Evolutionary conservation across 2,113 vertebrate species (phyloP), one percentile per base, ranked within the genome.

Genomic region (Microcebus lehilahytsara): DNA sequence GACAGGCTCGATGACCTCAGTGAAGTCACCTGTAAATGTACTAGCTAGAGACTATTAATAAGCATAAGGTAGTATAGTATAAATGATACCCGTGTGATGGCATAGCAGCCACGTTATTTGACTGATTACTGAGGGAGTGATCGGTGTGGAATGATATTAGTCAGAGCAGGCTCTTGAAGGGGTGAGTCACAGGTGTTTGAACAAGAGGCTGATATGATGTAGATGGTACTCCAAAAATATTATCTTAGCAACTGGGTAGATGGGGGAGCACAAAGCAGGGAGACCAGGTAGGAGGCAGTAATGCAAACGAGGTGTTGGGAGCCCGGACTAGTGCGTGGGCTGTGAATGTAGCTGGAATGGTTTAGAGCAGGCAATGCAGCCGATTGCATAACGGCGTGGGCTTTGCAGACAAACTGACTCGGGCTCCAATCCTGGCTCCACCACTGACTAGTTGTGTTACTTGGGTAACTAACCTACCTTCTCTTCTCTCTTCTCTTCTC

Each of bases 131-230:
- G n/a, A 92, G 96, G 51, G 64, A 80, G 53, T 32, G 92, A 84
- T 94, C 62, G 23, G 56, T 16, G 49, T 46, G 78, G 69, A 94
- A 86, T 69, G 85, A 49, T 64, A 91, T 95, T 94, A 93, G 83
- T 96, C 93, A 95, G 95, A 71, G 89, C 93, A 89, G 67, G 74
- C 74, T 96, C 67, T 84, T 66, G 12, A 93, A 95, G 78, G 83
- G 32, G 34, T 94, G 93, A 97, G 83, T 97, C 97, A 97, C 49
- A 23, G 75, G 30, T 64, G 95, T 97, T 95, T 96, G 27, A 96
- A 83, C 60, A 91, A 94, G 93, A 95, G 88, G 27, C 86, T 97
- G 93, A 85, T 34, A 69, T 69, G 22, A 94, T 91, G 13, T 78
- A 93, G 95, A 94, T 89, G 58, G 62, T 80, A 58, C 66, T 96